Conservation (phyloP, 2,797 vertebrate species). For the Parotocinclus haroldoi region DNA sequence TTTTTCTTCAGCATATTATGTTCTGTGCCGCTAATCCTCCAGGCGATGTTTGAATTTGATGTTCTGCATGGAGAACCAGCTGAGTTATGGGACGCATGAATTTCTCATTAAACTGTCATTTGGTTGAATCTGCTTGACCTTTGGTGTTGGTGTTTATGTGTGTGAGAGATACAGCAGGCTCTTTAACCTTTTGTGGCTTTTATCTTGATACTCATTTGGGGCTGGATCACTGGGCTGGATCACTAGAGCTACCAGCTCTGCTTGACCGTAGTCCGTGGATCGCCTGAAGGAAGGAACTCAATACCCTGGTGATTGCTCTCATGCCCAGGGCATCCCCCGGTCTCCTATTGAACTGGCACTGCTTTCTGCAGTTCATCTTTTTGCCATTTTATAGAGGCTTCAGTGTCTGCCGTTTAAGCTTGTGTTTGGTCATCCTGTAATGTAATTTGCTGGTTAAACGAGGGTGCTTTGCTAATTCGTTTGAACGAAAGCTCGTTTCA, state of each 20-base stretch:
- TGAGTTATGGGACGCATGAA: not conserved
- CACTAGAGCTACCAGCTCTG: not conserved
- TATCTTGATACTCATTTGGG: not conserved
- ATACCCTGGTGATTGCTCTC: constrained; percentile 9
- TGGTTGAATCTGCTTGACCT: not conserved
- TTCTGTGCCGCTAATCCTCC: constrained; percentile 3
- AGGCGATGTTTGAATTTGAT: not conserved
- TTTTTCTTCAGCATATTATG: not conserved
- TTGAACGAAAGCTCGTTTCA: too few relatives aligned
- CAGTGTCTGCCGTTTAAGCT: not conserved
- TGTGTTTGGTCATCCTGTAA: too few relatives aligned
- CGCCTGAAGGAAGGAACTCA: constrained; percentile 19
- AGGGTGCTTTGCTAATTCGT: too few relatives aligned
- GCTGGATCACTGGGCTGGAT: too few relatives aligned
- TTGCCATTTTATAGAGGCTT: not conserved
- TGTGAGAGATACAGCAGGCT: not conserved
- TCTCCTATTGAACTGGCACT: constrained; percentile 21
- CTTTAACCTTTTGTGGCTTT: constrained; percentile 15
- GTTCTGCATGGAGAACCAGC: not conserved
- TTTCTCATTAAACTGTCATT: constrained; percentile 2
- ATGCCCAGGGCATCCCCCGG: constrained; percentile 22
- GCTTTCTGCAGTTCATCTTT: constrained; percentile 12
- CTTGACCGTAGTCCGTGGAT: constrained; percentile 1
- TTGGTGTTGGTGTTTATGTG: not conserved
- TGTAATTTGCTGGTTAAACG: too few relatives aligned